A percentile compares a stretch with the other conserved stretches of the same genome.
phyloP scores from a whole-genome alignment of 2,888 invertebrate genomes.

The Troides oblongomaculatus region DNA sequence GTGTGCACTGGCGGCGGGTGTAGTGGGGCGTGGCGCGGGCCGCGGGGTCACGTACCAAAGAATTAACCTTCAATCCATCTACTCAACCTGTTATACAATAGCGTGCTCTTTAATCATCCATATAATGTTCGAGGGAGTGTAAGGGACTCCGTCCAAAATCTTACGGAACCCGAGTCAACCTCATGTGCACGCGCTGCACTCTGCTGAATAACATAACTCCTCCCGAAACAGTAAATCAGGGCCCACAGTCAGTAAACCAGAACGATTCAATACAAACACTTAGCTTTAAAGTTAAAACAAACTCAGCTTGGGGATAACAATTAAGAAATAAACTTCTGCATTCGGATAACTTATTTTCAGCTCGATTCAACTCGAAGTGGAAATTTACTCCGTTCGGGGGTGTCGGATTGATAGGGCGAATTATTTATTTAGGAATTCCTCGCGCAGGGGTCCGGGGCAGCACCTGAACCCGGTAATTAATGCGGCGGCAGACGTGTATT shows the following conservation, averaged over 20 bases:
- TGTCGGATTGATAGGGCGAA: conserved; percentile 35
- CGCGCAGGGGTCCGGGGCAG: conserved; percentile 32
- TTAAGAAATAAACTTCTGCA: conserved; percentile 20
- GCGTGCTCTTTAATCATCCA: no score
- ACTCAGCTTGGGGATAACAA: conserved; percentile 7
- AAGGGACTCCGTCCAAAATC: no score
- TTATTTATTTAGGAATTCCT: conserved; percentile 40
- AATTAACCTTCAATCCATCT: no score
- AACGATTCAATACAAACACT: conserved; percentile 16
- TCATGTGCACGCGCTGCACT: no score
- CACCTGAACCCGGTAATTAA: conserved; percentile 53
- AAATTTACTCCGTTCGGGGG: conserved; percentile 19
- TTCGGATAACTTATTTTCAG: conserved; percentile 22
- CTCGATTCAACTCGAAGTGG: conserved; percentile 26
- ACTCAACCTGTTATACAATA: no score
- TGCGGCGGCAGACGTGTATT: conserved; percentile 47
- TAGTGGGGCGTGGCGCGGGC: background rate
- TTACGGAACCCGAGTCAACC: no score
- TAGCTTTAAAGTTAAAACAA: conserved; percentile 14
- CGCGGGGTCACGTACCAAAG: background rate
- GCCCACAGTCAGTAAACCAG: background rate
- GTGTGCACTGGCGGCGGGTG: background rate
- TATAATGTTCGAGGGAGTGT: no score
- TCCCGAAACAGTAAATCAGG: no score
- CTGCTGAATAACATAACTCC: no score